Evolutionary conservation across 1,140 invertebrate species (phyloP), one percentile per base, ranked within the genome.

Genomic region (Hylyphantes graminicola): DNA sequence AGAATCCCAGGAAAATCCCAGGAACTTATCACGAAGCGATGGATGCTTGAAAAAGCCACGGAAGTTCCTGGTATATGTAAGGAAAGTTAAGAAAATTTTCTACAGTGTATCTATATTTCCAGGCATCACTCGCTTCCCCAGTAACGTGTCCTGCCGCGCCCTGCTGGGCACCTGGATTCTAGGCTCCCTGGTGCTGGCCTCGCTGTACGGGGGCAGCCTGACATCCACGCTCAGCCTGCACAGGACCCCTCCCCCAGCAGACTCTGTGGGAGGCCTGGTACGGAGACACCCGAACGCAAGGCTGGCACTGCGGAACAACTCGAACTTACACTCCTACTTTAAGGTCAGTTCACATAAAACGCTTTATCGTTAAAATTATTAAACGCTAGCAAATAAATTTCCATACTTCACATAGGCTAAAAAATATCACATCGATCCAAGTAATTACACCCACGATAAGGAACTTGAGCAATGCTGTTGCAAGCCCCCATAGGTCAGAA

Each of bases 151-250:
- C 0, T 59, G 63, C n/a, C 17, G 79, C 0, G 63, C 57, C 0
- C 7, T 73, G 10, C n/a, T 81, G 2, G 79, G 55, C 2, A 59
- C 68, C 5, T 81, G 79, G 79, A 53, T 81, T 50, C 21, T 81
- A n/a, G 79, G 79, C 9, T 15, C 54, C 0, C 73, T 81, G n/a
- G 48, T 81, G 61, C 12, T 81, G 65, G 64, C 48, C 11, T 12
- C 80, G 4, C 72, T 83, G 6, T 83, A 83, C 50, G 63, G 80
- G 8, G 80, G 80, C 0, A 67, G 70, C 3, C 61, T 83, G 11
- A 83, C 80, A 11, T 83, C 80, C 5, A 65, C 35, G 4, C 53
- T 83, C 19, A 83, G 80, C 55, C 13, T 83, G 59, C 80, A 75
- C 51, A 74, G 70, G 13, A 70, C 21, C 7, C 70, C 70, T 0